phyloP scores from a whole-genome alignment of 1,140 invertebrate genomes.

The Mactra quadrangularis region DNA sequence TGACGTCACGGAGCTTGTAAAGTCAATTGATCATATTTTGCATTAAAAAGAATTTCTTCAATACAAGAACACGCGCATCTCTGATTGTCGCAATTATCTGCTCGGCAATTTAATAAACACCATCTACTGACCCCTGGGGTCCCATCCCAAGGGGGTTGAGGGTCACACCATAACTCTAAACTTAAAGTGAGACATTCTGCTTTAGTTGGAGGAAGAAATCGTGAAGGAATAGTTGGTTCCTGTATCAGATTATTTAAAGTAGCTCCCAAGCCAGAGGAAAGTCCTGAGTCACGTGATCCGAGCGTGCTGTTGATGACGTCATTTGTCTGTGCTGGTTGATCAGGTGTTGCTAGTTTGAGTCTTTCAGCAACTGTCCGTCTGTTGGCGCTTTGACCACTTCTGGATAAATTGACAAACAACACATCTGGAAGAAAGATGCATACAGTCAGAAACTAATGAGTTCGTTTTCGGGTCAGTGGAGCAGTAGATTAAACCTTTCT shows the following conservation, averaged over 20 bases:
- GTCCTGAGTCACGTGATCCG: too few relatives aligned
- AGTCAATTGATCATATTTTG: conserved; percentile 11
- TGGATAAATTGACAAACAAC: not conserved
- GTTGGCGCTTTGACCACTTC: too few relatives aligned
- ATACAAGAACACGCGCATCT: conserved; percentile 42
- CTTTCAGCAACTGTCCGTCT: too few relatives aligned
- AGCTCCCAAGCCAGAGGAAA: too few relatives aligned
- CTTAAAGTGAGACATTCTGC: conserved; percentile 1
- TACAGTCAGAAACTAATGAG: too few relatives aligned
- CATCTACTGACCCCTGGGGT: conserved; percentile 23
- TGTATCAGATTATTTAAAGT: too few relatives aligned
- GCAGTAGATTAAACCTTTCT: too few relatives aligned
- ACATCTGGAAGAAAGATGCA: conserved; percentile 1
- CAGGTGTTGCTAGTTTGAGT: too few relatives aligned
- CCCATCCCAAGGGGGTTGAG: conserved; percentile 17
- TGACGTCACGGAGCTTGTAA: too few relatives aligned
- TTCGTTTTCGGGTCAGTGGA: too few relatives aligned
- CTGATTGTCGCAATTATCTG: conserved; percentile 38
- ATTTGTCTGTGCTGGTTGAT: too few relatives aligned
- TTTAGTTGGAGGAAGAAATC: not conserved
- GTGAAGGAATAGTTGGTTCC: not conserved
- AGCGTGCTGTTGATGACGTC: too few relatives aligned
- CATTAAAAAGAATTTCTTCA: conserved; percentile 22
- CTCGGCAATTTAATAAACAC: conserved; percentile 34
- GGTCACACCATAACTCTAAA: conserved; percentile 37